These are phyloP conservation scores for Dynastes maya DNA, from an alignment of 2,888 invertebrate species.

Conservation along the genomic window DNA sequence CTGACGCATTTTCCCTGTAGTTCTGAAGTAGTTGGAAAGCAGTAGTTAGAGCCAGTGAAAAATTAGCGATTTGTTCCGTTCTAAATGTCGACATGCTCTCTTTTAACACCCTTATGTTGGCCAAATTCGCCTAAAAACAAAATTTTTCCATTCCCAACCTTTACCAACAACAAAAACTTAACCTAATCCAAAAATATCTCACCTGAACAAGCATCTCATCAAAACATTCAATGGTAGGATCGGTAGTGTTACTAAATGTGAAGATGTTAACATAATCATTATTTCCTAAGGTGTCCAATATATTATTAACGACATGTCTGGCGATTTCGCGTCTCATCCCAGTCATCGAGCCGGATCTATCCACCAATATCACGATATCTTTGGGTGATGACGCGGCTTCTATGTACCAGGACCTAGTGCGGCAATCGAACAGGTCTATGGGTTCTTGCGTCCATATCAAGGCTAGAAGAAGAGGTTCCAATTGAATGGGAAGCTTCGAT, in stretches of 20 bases:
- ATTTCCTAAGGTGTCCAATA: constrained; percentile 96
- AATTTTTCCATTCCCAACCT: not conserved
- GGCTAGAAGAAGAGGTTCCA: constrained; percentile 70
- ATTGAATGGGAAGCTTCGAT: not conserved
- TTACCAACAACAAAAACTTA: not conserved
- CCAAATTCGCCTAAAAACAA: constrained; percentile 82
- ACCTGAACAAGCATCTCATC: constrained; percentile 92
- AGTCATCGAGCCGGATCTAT: constrained; percentile 80
- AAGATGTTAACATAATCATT: constrained; percentile 98
- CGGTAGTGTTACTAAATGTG: constrained; percentile 88
- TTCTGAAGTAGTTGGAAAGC: constrained; percentile 88
- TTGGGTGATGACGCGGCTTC: constrained; percentile 98
- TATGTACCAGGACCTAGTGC: constrained; percentile 96
- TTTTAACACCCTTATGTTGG: constrained; percentile 88
- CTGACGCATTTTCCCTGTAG: constrained; percentile 60
- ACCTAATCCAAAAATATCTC: constrained; percentile 47
- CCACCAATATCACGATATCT: constrained; percentile 84
- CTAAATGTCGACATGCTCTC: constrained; percentile 83
- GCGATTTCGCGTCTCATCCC: constrained; percentile 89
- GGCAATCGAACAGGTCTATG: constrained; percentile 95
- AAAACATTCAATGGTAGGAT: constrained; percentile 91
- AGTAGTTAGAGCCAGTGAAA: constrained; percentile 88
- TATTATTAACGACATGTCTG: constrained; percentile 87
- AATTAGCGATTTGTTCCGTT: constrained; percentile 94
- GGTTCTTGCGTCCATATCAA: constrained; percentile 84